Conservation (phyloP, 2,888 invertebrate species). For the Tinea semifulvella region DNA sequence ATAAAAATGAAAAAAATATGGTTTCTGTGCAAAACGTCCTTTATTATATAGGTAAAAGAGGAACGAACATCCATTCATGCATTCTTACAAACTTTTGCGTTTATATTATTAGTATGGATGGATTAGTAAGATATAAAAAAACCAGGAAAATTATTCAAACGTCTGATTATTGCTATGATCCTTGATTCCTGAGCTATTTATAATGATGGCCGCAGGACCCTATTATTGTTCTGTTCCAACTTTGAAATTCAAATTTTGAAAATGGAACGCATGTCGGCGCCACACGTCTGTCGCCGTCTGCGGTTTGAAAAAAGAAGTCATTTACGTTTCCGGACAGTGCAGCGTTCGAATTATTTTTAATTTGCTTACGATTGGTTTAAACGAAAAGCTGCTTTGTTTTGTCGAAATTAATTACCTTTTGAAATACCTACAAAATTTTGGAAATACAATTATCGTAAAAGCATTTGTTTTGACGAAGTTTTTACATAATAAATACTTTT, state of each 20-base stretch:
- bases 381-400: too few relatives aligned
- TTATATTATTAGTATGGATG: too few relatives aligned
- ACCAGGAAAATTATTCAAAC: neutral
- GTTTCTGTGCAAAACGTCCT: neutral
- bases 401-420: too few relatives aligned
- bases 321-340: slow-evolving; percentile 33
- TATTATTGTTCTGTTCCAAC: slow-evolving; percentile 37
- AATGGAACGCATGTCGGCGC: slow-evolving; percentile 20
- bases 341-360: too few relatives aligned
- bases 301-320: slow-evolving; percentile 36
- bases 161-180: slow-evolving; percentile 5
- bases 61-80: neutral
- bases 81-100: too few relatives aligned
- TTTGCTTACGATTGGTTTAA: too few relatives aligned
- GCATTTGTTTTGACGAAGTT: too few relatives aligned
- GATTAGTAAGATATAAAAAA: too few relatives aligned
- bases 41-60: neutral
- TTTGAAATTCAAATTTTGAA: slow-evolving; percentile 45
- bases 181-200: slow-evolving; percentile 32
- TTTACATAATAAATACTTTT: too few relatives aligned
- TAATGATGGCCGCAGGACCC: slow-evolving; percentile 46
- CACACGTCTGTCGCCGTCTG: slow-evolving; percentile 21
- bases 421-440: too few relatives aligned
- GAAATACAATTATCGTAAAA: too few relatives aligned
- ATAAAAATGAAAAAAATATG: too few relatives aligned